Base-by-base conservation (phyloP, 2,113 vertebrate species). In the Bubo bubo region DNA sequence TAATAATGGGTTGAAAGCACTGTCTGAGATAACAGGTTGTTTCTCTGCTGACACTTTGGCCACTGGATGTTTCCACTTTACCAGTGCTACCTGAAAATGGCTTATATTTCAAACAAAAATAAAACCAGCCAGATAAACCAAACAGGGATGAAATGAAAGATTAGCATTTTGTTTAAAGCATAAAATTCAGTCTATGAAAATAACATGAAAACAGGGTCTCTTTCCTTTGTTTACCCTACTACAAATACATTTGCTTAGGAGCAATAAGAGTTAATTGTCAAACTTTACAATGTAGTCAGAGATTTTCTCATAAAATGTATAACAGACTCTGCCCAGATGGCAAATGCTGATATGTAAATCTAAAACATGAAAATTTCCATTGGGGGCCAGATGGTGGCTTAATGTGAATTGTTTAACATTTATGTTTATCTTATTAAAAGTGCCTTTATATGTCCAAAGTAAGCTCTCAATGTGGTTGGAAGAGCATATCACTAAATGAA, bases 351-450 rank as follows among this genome's bases (percentile, higher is more conserved):
- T 96, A 97, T 96, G 94, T 97, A 97, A 96, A 97, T 97, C 97
- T 97, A 97, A 97, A 98, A 98, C 92, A 96, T 95, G 96, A 98
- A 95, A 97, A 85, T 98, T 98, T 98, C 95, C 80, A 30, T 52
- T 96, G 88, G 77, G 95, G 76, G 63, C 94, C 98, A 98, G 97
- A 98, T 98, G 98, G 97, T 81, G 58, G 68, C 88, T 97, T 97
- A 97, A 97, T 95, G 79, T 82, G 88, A 97, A 97, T 97, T 98
- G 97, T 97, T 96, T 95, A 98, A 97, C 97, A 98, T 98, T 98
- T 98, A 92, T 97, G 97, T 96, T 98, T 96, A 95, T 97, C 96
- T 97, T 98, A 97, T 97, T 97, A 97, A 97, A 97, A 95, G 95
- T 93, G 86, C 86, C 91, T 97, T 97, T 97, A 94, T 97, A 95